Percentiles rank a stretch among this genome's conserved stretches.
phyloP scores from a whole-genome alignment of 2,888 invertebrate genomes.

The Cloeon dipterum region DNA sequence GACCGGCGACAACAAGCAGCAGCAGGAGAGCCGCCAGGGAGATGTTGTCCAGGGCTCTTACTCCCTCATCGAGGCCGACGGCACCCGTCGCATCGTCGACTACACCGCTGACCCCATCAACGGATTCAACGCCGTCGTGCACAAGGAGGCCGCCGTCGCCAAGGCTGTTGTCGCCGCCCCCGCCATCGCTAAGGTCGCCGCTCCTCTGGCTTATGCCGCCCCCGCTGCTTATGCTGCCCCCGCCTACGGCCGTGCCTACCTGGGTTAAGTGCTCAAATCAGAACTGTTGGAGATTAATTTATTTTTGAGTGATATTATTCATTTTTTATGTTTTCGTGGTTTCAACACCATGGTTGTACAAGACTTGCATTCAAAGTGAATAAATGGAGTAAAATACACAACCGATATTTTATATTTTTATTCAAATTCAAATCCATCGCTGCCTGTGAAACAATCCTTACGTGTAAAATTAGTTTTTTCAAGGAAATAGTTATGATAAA shows the following conservation, averaged over 20 bases:
- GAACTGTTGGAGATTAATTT: background rate
- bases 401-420: no score
- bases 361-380: no score
- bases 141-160: conserved; percentile 3
- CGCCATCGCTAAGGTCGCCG: conserved; percentile 8
- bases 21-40: conserved; percentile 8
- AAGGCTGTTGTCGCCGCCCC: conserved; percentile 8
- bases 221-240: conserved; percentile 4
- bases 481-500: no score
- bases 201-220: conserved; percentile 6
- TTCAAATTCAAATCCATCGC: no score
- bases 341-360: no score
- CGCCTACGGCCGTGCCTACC: background rate
- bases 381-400: no score
- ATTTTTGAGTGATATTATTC: background rate
- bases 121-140: conserved; percentile 10
- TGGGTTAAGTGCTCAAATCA: background rate
- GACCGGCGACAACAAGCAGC: conserved; percentile 9
- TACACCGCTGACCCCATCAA: conserved; percentile 10
- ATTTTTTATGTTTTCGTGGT: no score
- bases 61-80: conserved; percentile 9
- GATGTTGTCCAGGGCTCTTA: conserved; percentile 9
- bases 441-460: no score
- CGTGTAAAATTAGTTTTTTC: no score
- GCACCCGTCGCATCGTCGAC: conserved; percentile 9